Conservation (phyloP, 2,113 vertebrate genomes). For the Platichthys stellatus region DNA sequence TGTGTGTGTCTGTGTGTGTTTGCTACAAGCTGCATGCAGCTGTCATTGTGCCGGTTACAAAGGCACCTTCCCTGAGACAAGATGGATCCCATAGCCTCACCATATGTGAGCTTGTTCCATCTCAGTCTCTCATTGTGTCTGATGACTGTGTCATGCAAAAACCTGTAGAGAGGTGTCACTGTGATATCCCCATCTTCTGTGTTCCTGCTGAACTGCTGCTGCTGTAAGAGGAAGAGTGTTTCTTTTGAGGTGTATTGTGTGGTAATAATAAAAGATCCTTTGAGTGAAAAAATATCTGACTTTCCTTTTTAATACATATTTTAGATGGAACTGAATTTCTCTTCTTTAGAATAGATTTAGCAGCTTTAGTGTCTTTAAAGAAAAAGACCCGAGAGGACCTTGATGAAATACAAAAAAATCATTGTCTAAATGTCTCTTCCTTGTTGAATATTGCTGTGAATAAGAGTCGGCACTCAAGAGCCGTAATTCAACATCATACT, state of each 20-base stretch:
- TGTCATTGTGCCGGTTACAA: constrained; percentile 45
- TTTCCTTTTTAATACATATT: neutral
- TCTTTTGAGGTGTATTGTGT: neutral
- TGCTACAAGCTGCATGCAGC: constrained; percentile 27
- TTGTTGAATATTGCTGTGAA: neutral
- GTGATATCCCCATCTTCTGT: neutral
- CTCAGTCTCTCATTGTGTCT: constrained; percentile 5
- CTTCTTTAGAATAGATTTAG: neutral
- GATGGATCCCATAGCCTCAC: constrained; percentile 26
- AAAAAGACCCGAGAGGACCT: neutral
- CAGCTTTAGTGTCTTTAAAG: neutral
- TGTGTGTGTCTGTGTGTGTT: constrained; percentile 34
- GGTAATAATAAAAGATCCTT: too few relatives aligned
- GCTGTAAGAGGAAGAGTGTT: too few relatives aligned
- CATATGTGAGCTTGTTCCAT: constrained; percentile 38
- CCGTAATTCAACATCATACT: too few relatives aligned
- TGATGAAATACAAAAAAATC: neutral
- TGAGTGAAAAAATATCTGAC: too few relatives aligned
- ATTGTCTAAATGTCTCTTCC: neutral
- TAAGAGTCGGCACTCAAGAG: neutral
- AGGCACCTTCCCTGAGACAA: constrained; percentile 44
- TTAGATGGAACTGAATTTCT: neutral
- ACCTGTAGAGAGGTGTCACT: constrained; percentile 15
- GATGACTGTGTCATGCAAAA: constrained; percentile 21
- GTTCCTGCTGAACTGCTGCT: neutral